A percentile compares a stretch with the other conserved stretches of the same genome.
These are phyloP conservation scores for Ophioninae sp. DNA, from an alignment of 2,888 invertebrate species.

Conservation along the genomic window DNA sequence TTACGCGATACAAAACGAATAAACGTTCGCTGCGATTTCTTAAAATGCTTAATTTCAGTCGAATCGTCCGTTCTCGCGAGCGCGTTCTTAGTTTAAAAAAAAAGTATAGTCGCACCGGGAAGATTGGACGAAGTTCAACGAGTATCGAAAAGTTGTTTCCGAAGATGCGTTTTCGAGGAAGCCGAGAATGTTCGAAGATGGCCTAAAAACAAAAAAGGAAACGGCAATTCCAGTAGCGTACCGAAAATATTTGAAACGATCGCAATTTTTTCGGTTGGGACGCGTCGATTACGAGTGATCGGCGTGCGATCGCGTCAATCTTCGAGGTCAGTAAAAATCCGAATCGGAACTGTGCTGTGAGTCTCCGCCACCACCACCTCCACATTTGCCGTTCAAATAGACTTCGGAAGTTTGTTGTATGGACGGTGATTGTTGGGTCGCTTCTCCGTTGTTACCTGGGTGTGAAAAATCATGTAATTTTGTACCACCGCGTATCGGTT, in stretches of 20 bases:
- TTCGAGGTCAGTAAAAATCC: slow-evolving; percentile 74
- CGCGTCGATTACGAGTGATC: slow-evolving; percentile 50
- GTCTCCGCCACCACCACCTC: slow-evolving; percentile 68
- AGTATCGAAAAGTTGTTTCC: not conserved
- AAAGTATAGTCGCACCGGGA: no score
- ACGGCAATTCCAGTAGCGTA: slow-evolving; percentile 50
- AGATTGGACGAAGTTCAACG: not conserved
- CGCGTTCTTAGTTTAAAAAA: not conserved
- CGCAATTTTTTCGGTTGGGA: slow-evolving; percentile 32
- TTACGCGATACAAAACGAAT: not conserved
- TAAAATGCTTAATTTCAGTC: not conserved
- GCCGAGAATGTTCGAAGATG: not conserved
- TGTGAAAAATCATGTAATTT: not conserved
- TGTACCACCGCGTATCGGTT: no score
- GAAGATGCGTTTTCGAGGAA: not conserved
- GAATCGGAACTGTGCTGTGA: slow-evolving; percentile 76
- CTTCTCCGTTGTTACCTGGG: slow-evolving; percentile 73
- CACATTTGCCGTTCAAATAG: slow-evolving; percentile 71
- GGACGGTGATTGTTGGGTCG: slow-evolving; percentile 72
- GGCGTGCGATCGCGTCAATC: slow-evolving; percentile 65
- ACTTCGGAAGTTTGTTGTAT: slow-evolving; percentile 76
- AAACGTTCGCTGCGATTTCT: not conserved
- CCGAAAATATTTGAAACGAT: slow-evolving; percentile 42
- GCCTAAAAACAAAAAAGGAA: slow-evolving; percentile 9
- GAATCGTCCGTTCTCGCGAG: not conserved